Conservation (phyloP, 2,113 vertebrate genomes). For the Vulpes vulpes region DNA sequence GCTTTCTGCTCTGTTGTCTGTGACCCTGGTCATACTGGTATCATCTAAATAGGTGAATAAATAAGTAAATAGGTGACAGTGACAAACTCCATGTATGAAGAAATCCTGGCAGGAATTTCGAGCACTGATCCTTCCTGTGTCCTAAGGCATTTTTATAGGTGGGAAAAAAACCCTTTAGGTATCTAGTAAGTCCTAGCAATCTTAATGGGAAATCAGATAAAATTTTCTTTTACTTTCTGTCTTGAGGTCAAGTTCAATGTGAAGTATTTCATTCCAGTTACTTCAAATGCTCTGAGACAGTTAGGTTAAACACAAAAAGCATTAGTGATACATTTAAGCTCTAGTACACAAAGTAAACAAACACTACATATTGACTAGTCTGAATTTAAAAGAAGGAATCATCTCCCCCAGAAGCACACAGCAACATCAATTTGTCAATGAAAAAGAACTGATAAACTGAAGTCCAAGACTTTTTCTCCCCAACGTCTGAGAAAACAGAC, state of each 20-base stretch:
- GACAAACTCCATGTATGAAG: constrained; percentile 24
- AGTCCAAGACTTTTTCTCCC: neutral
- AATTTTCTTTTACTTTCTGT: constrained; percentile 21
- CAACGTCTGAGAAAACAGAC: constrained; percentile 49
- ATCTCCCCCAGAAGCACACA: constrained; percentile 48
- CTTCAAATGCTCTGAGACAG: constrained; percentile 77
- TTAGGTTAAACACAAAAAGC: constrained; percentile 70
- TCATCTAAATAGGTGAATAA: neutral
- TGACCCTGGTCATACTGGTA: neutral
- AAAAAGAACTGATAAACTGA: constrained; percentile 52
- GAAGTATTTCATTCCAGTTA: constrained; percentile 84
- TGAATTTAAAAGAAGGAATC: constrained; percentile 61
- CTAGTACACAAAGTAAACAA: constrained; percentile 26
- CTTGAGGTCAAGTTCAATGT: constrained; percentile 11
- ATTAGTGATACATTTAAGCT: constrained; percentile 63
- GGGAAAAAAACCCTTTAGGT: neutral
- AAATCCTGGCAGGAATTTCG: constrained; percentile 54
- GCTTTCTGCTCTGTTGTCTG: neutral
- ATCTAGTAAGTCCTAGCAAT: neutral
- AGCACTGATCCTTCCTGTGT: neutral
- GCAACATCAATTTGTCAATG: neutral
- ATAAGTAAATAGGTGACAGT: neutral
- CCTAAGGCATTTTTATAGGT: neutral
- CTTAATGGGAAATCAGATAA: constrained; percentile 17
- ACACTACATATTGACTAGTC: neutral